Base-by-base conservation (phyloP, 2,113 vertebrate species). In the Salvelinus sp. region DNA sequence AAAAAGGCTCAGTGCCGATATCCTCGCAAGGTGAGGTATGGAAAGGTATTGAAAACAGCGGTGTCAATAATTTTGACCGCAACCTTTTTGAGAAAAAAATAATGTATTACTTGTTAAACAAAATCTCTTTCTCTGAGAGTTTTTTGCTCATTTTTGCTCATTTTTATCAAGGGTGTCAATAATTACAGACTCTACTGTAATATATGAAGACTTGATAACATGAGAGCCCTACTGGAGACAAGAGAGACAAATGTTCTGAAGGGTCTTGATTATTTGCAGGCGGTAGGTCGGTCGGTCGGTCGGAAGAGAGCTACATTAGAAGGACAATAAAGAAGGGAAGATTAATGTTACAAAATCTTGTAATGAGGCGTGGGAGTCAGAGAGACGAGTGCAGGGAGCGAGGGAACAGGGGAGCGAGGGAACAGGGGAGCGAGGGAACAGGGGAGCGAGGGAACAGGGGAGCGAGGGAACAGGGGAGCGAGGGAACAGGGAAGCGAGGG, bases 241-340 rank as follows among this genome's bases (percentile, higher is more conserved):
- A 6, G 6, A 80, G 66, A 76, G 48, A 27, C 22, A 13, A 50
- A 69, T 62, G 65, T 58, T 27, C 20, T 69, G 25, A 65, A 4
- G 65, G 48, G 66, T 68, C 30, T 77, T 23, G 28, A 68, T 58
- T 30, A 18, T 30, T 4, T 44, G 20, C 14, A 9, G 30, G 16
- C 50, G 4, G 50, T 50, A 3, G 23, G 23, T 5, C 4, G 33
- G 33, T 33, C 33, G 6, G 33, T 33, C 6, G 6, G 6, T 7
- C 1, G 58, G 30, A 30, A 62, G 3, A 20, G 9, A 77, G 66
- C 22, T 58, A 9, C 5, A 47, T 20, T 60, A 3, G 60, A 75
- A n/a, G 23, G 18, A 68, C 6, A 6, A 38, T 6, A 68, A 30
- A 33, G 3, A 30, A 30, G 23, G 72, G 4, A 68, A 16, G 10